Percentiles rank a stretch among this genome's conserved stretches.
phyloP scores from a whole-genome alignment of 2,113 vertebrate genomes.

The Ceyx cyanopectus region DNA sequence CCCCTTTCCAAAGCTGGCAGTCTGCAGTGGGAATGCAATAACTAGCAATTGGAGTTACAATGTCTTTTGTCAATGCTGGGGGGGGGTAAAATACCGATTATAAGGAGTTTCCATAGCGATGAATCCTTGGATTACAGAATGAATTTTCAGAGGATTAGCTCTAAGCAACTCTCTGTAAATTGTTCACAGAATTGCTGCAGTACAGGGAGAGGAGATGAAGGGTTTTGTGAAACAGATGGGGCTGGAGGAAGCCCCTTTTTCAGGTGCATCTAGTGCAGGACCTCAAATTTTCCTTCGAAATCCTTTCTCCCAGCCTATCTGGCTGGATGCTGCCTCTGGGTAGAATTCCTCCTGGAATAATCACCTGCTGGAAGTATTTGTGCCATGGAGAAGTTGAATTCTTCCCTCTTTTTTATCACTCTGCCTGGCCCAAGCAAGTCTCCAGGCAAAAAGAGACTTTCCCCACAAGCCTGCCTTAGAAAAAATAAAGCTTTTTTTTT shows the following conservation, averaged over 20 bases:
- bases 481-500: neutral
- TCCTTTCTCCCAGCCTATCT: neutral
- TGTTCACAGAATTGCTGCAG: neutral
- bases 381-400: neutral
- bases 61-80: conserved; percentile 44
- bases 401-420: neutral
- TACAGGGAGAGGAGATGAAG: neutral
- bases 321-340: neutral
- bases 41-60: neutral
- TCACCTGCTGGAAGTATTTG: neutral
- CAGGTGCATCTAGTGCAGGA: neutral
- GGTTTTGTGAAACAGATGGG: neutral
- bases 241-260: neutral
- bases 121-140: conserved; percentile 60
- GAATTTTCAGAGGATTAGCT: conserved; percentile 73
- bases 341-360: neutral
- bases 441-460: neutral
- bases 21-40: neutral
- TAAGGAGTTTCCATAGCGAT: conserved; percentile 78
- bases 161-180: conserved; percentile 54
- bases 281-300: neutral
- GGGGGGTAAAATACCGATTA: conserved; percentile 61
- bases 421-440: neutral
- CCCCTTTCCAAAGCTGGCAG: neutral
- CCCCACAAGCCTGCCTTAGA: neutral